Evolutionary conservation across 2,888 invertebrate species (phyloP), one percentile per base, ranked within the genome.

Genomic region (Clivina fossor): DNA sequence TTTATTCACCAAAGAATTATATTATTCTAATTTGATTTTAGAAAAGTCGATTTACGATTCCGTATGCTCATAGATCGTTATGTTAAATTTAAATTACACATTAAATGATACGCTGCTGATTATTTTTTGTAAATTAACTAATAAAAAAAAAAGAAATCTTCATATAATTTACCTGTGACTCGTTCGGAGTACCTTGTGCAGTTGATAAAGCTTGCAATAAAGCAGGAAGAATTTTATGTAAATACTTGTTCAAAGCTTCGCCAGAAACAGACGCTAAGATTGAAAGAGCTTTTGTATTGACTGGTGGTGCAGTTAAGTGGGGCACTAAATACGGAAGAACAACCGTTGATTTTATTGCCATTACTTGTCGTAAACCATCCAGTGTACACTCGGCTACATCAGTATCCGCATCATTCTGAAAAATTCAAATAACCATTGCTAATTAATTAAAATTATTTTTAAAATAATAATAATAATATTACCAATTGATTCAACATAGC

Each of bases 261-360:
- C 95, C 96, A 38, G 97, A 95, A 3, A 96, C 96, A 19, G 95
- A 90, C 1, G 96, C 93, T 62, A 98, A 78, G 67, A 95, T 92
- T 0, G 96, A 91, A 51, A 98, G 77, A 0, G 96, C 97, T 75
- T 92, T 90, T 9, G 96, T 91, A 76, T 97, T 94, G 4, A 93
- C 89, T 15, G 93, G 93, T 4, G 85, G 82, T 4, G 87, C 84
- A 0, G 93, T 95, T 67, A 99, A 77, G 76, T 95, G 90, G 2
- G 98, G 98, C 58, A 99, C 89, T 59, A 99, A 81, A 75, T 96
- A 97, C 1, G 98, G 98, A 63, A 99, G 77, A 51, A 98, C 96
- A 0, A 94, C 95, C 63, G 92, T 82, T 0, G 95, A 93, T 76
- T 97, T 98, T 56, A 97, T 91, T 9, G 92, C 88, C 93, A 99